Percentiles rank a stretch among this genome's conserved stretches.
Conservation (phyloP, 1,140 invertebrate species). For the Drosophila ficusphila region DNA sequence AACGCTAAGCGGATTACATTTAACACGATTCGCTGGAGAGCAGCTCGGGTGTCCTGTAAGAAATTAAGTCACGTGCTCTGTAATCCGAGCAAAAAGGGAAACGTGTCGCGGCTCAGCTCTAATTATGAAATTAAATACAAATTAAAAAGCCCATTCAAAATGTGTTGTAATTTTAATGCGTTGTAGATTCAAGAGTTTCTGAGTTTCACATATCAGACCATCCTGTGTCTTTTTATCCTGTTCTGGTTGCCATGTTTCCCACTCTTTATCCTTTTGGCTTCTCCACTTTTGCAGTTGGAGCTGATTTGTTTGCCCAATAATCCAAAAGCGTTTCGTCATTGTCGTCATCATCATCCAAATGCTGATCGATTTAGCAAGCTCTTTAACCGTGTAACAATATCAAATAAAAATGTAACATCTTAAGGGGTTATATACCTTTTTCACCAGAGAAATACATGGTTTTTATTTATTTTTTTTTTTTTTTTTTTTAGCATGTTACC, state of each 20-base stretch:
- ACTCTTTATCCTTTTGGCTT: background rate
- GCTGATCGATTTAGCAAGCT: slow-evolving; percentile 12
- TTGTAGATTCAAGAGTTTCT: slow-evolving; percentile 15
- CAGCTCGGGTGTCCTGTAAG: slow-evolving; percentile 5
- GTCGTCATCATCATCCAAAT: slow-evolving; percentile 36
- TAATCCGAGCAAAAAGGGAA: slow-evolving; percentile 48
- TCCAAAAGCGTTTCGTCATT: slow-evolving; percentile 39
- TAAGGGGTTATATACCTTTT: no score
- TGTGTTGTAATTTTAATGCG: slow-evolving; percentile 31
- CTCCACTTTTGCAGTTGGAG: background rate
- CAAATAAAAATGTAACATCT: background rate
- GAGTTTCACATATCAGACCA: slow-evolving; percentile 5
- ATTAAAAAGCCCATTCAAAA: slow-evolving; percentile 63
- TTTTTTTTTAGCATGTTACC: no score
- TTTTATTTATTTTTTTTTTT: no score
- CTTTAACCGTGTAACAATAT: background rate
- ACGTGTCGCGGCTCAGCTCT: slow-evolving; percentile 67
- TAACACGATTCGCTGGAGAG: slow-evolving; percentile 40
- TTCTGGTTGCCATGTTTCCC: slow-evolving; percentile 19
- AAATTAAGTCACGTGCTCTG: slow-evolving; percentile 38
- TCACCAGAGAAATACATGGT: no score
- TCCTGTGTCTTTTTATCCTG: background rate
- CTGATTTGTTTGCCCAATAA: slow-evolving; percentile 38
- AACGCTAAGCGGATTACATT: slow-evolving; percentile 67
- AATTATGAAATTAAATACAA: slow-evolving; percentile 79